Base-by-base conservation (phyloP, 2,113 vertebrate genomes). In the Oreochromis niloticus region DNA sequence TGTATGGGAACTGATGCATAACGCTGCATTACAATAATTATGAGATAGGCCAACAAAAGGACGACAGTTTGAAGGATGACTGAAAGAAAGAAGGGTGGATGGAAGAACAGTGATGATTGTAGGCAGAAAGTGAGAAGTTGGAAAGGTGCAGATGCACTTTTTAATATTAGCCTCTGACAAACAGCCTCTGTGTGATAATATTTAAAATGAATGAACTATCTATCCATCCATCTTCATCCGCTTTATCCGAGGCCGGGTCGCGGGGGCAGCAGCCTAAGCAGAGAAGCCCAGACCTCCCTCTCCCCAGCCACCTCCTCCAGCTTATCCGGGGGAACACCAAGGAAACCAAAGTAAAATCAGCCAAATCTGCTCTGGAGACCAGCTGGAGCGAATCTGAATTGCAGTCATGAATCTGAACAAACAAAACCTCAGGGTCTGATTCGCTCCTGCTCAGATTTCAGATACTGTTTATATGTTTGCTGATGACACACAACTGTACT, bases 81-180 rank as follows among this genome's bases (percentile, higher is more conserved):
- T 36, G 39, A 9, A 83, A 56, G 11, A 24, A 27, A n/a, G 13
- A 6, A 41, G 11, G 48, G 24, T 14, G 63, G 13, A 24, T 6
- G n/a, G 16, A n/a, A 50, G 73, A 79, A 32, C 4, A 0, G 68
- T 1, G 39, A 10, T 10, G 39, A 9, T 6, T 43, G 13, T 9
- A 71, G 12, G 66, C n/a, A 22, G 7, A 39, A 22, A 1, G 50
- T 34, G 12, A 24, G 17, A 24, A 13, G 30, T 5, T n/a, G 50
- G 16, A 79, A 54, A 56, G 32, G 73, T 7, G 46, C 36, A 52
- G 66, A 19, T 9, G 66, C 2, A 6, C 13, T 41, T 71, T 39
- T 71, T 41, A 68, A 71, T 16, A 16, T 43, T 24, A 24, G 66
- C 66, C 36, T 43, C 66, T 71, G 36, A 43, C 66, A 71, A 71